Conservation (phyloP, 2,888 invertebrate species). For the Acheta domesticus region DNA sequence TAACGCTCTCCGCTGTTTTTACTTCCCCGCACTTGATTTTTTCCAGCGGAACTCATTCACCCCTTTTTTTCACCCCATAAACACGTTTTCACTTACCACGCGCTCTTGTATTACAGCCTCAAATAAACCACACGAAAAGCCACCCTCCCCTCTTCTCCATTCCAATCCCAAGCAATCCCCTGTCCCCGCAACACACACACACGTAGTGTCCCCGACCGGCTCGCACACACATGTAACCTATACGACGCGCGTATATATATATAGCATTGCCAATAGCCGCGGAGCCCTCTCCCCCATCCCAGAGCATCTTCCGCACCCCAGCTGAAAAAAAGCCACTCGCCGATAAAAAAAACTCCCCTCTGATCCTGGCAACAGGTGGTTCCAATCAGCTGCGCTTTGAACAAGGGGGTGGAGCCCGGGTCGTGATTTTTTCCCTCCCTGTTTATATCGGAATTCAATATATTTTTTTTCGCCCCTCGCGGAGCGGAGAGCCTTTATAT, state of each 20-base stretch:
- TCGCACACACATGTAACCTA: not conserved
- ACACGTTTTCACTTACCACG: conserved; percentile 7
- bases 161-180: not conserved
- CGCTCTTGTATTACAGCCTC: conserved; percentile 18
- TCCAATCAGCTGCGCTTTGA: not conserved
- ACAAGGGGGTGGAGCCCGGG: not conserved
- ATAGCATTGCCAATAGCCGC: not conserved
- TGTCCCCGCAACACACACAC: not conserved
- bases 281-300: not conserved
- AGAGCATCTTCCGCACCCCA: not conserved
- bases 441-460: conserved; percentile 1
- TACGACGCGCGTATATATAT: not conserved
- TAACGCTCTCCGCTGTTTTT: not conserved
- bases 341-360: conserved; percentile 18
- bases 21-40: conserved; percentile 8
- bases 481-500: not conserved
- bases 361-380: conserved; percentile 5
- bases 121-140: conserved; percentile 8
- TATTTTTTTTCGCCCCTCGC: not conserved
- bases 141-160: not conserved
- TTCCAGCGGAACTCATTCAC: not conserved
- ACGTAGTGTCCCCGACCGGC: not conserved
- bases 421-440: not conserved
- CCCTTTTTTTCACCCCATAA: conserved; percentile 18
- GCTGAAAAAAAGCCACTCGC: conserved; percentile 7